A percentile compares a stretch with the other conserved stretches of the same genome.
These are phyloP conservation scores for Napeogenes sylphis DNA, from an alignment of 2,888 invertebrate species.

Conservation along the genomic window DNA sequence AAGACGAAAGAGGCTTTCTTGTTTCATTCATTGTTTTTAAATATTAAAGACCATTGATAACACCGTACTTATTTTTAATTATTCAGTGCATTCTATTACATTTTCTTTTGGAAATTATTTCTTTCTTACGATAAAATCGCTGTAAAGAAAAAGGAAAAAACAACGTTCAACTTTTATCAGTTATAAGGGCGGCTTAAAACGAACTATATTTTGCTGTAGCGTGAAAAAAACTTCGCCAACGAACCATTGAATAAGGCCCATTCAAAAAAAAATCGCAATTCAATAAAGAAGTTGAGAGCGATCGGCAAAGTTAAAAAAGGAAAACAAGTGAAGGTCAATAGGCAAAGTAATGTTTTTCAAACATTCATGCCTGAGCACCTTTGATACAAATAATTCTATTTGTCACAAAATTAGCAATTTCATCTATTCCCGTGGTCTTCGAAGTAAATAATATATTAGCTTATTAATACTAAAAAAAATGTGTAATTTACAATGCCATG, in stretches of 20 bases:
- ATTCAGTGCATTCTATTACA: neutral
- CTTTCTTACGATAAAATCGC: too few relatives aligned
- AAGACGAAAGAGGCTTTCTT: too few relatives aligned
- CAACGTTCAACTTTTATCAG: too few relatives aligned
- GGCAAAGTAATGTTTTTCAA: constrained; percentile 51
- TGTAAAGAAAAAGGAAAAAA: neutral
- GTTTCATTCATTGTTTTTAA: too few relatives aligned
- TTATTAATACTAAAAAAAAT: too few relatives aligned
- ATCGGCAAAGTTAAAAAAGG: constrained; percentile 35
- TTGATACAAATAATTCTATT: constrained; percentile 29
- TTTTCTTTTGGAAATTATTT: too few relatives aligned
- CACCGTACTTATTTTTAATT: too few relatives aligned
- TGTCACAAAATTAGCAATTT: constrained; percentile 26
- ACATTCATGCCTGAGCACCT: constrained; percentile 42
- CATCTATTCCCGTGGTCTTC: neutral
- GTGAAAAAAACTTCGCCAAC: constrained; percentile 26
- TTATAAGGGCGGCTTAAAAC: constrained; percentile 13
- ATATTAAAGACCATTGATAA: too few relatives aligned
- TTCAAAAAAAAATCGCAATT: constrained; percentile 28
- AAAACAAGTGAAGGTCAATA: constrained; percentile 53
- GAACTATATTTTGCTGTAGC: constrained; percentile 20
- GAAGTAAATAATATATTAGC: neutral
- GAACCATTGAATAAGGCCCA: constrained; percentile 24
- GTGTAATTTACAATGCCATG: too few relatives aligned
- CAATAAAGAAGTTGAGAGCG: constrained; percentile 32